Evolutionary conservation across 2,888 invertebrate genomes (phyloP).

Genomic region (Rhimphoctona megacephalus): DNA sequence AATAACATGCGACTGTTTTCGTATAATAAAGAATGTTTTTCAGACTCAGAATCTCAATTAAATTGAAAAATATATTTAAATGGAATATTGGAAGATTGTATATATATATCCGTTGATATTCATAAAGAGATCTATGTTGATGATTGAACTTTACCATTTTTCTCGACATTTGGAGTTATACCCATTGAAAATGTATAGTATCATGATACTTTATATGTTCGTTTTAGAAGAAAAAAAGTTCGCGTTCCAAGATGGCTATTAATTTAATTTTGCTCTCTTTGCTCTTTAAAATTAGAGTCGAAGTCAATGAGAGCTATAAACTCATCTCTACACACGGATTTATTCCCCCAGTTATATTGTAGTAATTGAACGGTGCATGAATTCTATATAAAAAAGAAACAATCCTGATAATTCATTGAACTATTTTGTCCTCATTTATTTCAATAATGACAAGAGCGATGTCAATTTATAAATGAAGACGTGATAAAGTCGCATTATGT

Average conservation of each 20-base stretch:
- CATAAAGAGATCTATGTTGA: too few relatives aligned
- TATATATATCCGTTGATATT: too few relatives aligned
- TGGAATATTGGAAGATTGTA: too few relatives aligned
- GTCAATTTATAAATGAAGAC: slow-evolving; percentile 1
- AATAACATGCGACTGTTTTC: too few relatives aligned
- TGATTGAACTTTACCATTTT: too few relatives aligned
- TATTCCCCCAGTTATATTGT: neutral
- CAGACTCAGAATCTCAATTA: too few relatives aligned
- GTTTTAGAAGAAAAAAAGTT: neutral
- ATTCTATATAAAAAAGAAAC: neutral
- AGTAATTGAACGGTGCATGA: neutral
- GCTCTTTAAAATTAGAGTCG: neutral
- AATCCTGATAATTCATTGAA: slow-evolving; percentile 1
- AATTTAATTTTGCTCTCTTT: neutral
- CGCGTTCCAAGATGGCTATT: neutral
- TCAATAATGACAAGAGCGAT: neutral
- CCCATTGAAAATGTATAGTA: neutral
- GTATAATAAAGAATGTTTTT: too few relatives aligned
- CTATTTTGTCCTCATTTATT: slow-evolving; percentile 1
- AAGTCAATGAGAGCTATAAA: neutral
- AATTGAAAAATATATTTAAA: too few relatives aligned
- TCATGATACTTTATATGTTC: neutral
- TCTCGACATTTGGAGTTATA: too few relatives aligned
- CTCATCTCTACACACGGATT: neutral
- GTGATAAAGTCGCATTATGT: slow-evolving; percentile 16